phyloP scores from a whole-genome alignment of 2,888 invertebrate genomes.

The Agrochola lychnidis region DNA sequence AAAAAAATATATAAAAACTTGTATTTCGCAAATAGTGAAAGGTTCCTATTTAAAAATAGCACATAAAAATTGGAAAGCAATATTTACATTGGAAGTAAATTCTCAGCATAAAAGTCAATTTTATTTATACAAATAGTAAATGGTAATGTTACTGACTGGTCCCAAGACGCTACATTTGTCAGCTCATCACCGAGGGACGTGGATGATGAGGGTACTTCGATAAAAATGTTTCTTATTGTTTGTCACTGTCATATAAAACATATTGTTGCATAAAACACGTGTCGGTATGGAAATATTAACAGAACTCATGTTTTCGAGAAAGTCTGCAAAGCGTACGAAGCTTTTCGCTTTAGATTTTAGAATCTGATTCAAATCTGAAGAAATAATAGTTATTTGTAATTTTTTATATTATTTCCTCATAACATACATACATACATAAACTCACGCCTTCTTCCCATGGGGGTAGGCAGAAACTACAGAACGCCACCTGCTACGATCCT shows the following conservation, averaged over 20 bases:
- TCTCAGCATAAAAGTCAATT: not conserved
- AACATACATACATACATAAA: too few species aligned
- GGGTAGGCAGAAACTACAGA: too few species aligned
- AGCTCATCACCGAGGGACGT: slow-evolving; percentile 20
- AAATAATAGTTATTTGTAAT: not conserved
- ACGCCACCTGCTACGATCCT: too few species aligned
- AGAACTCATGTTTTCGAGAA: not conserved
- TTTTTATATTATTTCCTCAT: too few species aligned
- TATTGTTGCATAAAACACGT: slow-evolving; percentile 23
- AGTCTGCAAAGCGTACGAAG: not conserved
- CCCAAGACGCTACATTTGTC: slow-evolving; percentile 44
- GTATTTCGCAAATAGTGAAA: not conserved
- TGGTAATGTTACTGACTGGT: slow-evolving; percentile 2
- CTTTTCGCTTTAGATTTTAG: not conserved
- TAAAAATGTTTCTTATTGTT: slow-evolving; percentile 31
- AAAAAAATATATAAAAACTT: not conserved
- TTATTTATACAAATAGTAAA: not conserved
- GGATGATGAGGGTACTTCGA: slow-evolving; percentile 47
- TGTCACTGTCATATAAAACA: slow-evolving; percentile 21
- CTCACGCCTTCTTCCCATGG: too few species aligned
- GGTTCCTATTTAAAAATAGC: not conserved
- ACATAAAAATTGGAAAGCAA: not conserved
- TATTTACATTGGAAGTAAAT: not conserved
- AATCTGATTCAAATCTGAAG: not conserved
- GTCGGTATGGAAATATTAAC: not conserved